Conservation (phyloP, 2,113 vertebrate species). For the Sinocyclocheilus rhinocerous region DNA sequence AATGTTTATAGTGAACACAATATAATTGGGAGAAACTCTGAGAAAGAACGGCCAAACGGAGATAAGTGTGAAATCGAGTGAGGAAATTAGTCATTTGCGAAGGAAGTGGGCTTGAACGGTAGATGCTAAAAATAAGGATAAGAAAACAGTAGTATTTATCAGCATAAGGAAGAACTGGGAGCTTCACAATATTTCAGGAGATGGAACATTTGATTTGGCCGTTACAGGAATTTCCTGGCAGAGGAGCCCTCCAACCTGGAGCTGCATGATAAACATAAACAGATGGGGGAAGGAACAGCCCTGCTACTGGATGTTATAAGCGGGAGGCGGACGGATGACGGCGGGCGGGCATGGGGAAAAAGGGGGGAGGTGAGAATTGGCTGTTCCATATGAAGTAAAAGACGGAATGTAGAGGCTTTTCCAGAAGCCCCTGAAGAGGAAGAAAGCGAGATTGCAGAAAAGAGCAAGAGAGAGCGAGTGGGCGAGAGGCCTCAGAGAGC, state of each 20-base stretch:
- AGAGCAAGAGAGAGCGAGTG: conserved; percentile 7
- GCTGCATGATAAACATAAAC: conserved; percentile 52
- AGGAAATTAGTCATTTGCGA: conserved; percentile 39
- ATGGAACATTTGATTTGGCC: conserved; percentile 15
- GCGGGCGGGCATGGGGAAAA: conserved; percentile 56
- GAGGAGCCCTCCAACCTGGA: conserved; percentile 45
- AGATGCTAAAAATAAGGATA: conserved; percentile 42
- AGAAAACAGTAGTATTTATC: conserved; percentile 17
- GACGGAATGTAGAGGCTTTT: conserved; percentile 67
- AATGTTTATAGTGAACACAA: conserved; percentile 39
- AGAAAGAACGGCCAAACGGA: neutral
- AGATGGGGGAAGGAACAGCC: conserved; percentile 57
- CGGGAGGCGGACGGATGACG: conserved; percentile 54
- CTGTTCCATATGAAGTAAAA: conserved; percentile 68
- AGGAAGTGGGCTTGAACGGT: conserved; percentile 51
- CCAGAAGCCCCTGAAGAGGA: conserved; percentile 10
- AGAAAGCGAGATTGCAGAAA: conserved; percentile 28
- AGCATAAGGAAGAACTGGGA: neutral
- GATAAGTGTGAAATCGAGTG: conserved; percentile 15
- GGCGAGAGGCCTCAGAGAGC: neutral
- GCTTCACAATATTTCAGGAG: conserved; percentile 34
- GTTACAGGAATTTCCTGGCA: conserved; percentile 58
- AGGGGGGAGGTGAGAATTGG: conserved; percentile 51
- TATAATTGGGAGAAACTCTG: conserved; percentile 47
- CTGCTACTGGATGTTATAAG: conserved; percentile 57